Percentiles rank a stretch among this genome's conserved stretches.
Evolutionary conservation across 1,140 invertebrate species (phyloP).

Genomic region (Meloidogyne hapla): DNA sequence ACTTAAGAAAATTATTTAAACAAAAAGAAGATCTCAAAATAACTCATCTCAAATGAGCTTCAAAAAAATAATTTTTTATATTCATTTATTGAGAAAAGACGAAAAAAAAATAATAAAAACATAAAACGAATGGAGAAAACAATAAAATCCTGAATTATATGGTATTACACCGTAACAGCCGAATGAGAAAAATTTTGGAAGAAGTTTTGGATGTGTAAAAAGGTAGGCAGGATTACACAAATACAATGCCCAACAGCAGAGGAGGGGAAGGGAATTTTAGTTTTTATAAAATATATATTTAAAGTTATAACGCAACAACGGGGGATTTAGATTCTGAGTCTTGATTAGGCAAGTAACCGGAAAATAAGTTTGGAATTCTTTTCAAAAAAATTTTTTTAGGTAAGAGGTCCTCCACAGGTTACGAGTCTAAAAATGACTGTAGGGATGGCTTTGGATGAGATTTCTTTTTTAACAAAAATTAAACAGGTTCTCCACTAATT

Average conservation of each 20-base stretch:
- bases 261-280: neutral
- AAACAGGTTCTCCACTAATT: too few species aligned
- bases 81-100: neutral
- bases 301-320: neutral
- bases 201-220: constrained; percentile 11
- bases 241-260: constrained; percentile 18
- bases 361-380: neutral
- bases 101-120: constrained; percentile 59
- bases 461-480: too few species aligned
- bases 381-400: neutral
- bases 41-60: neutral
- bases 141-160: constrained; percentile 29
- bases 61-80: neutral
- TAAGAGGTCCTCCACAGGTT: too few species aligned
- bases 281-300: neutral
- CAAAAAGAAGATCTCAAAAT: constrained; percentile 11
- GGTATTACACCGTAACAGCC: constrained; percentile 26
- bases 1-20: neutral
- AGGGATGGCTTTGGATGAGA: too few species aligned
- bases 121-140: constrained; percentile 3
- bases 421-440: too few species aligned
- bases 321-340: too few species aligned
- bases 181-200: constrained; percentile 11
- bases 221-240: neutral
- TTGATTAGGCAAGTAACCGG: too few species aligned